phyloP scores from a whole-genome alignment of 1,140 invertebrate species.

The Whitmania pigra region DNA sequence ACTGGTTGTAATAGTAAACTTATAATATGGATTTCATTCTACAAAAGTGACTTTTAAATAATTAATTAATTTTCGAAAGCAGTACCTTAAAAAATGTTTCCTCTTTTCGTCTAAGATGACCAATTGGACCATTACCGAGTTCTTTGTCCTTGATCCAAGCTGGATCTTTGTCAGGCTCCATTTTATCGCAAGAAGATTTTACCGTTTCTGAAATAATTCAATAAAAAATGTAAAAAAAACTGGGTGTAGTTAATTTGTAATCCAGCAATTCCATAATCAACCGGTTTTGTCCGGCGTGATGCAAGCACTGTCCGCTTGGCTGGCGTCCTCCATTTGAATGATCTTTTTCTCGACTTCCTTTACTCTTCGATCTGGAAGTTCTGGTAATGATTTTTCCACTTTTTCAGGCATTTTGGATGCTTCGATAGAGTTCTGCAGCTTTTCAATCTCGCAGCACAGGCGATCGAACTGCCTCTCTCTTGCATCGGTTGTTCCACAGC shows the following conservation, averaged over 20 bases:
- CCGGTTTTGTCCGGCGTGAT: neutral
- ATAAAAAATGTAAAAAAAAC: too few species aligned
- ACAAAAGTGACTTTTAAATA: too few species aligned
- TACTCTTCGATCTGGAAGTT: neutral
- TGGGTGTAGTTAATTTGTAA: too few species aligned
- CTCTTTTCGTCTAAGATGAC: constrained; percentile 10
- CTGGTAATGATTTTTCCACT: neutral
- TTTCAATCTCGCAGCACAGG: too few species aligned
- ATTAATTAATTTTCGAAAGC: neutral
- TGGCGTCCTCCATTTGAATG: too few species aligned
- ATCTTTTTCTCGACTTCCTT: too few species aligned
- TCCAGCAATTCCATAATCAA: too few species aligned
- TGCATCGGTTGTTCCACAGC: neutral
- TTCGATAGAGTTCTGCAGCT: neutral
- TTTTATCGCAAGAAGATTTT: too few species aligned
- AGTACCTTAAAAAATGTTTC: neutral
- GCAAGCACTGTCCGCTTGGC: neutral
- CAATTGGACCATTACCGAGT: constrained; percentile 15
- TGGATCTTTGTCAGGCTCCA: constrained; percentile 9
- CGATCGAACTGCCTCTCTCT: neutral
- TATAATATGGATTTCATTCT: too few species aligned
- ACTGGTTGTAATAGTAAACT: too few species aligned
- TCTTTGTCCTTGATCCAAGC: constrained; percentile 11
- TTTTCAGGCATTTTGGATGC: neutral
- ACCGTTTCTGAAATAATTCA: too few species aligned